Conservation (phyloP, 2,113 vertebrate genomes). For the Lamprotornis superbus region DNA sequence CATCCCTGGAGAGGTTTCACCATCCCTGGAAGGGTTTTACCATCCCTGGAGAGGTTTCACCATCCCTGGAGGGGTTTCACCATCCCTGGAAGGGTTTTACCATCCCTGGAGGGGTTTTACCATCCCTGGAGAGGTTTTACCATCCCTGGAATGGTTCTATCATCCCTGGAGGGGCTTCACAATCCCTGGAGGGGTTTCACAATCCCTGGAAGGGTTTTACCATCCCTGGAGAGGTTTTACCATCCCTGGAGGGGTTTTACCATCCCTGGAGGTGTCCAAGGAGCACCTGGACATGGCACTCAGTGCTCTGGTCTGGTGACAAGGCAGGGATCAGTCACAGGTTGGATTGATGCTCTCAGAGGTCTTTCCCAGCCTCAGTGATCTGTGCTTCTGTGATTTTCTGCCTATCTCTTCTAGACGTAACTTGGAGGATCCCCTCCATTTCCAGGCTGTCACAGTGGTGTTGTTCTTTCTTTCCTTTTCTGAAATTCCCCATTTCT, state of each 20-base stretch:
- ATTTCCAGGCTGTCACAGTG: not conserved
- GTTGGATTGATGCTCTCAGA: not conserved
- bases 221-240: not conserved
- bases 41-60: not conserved
- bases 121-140: not conserved
- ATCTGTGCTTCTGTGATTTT: not conserved
- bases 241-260: not conserved
- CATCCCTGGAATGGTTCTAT: not conserved
- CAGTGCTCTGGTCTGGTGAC: not conserved
- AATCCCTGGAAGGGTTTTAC: not conserved
- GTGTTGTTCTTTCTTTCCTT: not conserved
- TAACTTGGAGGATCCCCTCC: not conserved
- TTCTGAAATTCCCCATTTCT: not conserved
- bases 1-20: not conserved
- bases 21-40: not conserved
- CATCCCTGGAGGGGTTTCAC: not conserved
- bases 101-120: not conserved
- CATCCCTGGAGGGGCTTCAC: not conserved
- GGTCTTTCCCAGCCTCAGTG: not conserved
- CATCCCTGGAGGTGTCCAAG: not conserved
- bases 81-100: not conserved
- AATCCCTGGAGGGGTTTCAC: not conserved
- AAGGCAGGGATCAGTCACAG: not conserved
- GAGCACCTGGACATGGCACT: rapidly evolving
- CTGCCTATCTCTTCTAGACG: rapidly evolving